Evolutionary conservation across 2,888 invertebrate genomes (phyloP).

Genomic region (Calameuta pallipes): DNA sequence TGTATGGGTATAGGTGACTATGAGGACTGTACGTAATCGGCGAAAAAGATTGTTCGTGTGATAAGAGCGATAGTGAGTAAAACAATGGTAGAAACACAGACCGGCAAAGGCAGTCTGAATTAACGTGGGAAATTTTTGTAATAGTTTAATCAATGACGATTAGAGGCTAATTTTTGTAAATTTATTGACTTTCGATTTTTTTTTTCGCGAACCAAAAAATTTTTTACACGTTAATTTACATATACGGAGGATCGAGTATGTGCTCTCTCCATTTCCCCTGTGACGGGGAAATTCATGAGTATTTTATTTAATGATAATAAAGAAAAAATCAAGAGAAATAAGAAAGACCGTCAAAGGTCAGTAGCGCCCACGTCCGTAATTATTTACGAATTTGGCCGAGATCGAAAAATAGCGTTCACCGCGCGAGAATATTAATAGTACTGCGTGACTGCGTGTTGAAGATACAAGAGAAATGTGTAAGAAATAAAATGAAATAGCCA

Average conservation of each 20-base stretch:
- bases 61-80: no score
- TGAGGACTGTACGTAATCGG: no score
- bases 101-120: no score
- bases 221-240: background rate
- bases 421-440: slow-evolving; percentile 20
- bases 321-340: background rate
- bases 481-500: background rate
- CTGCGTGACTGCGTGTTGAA: background rate
- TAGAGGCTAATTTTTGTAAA: no score
- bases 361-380: slow-evolving; percentile 6
- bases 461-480: background rate
- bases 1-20: no score
- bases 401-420: slow-evolving; percentile 8
- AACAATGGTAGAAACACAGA: no score
- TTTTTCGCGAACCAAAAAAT: no score
- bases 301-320: slow-evolving; percentile 19
- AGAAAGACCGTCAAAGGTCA: slow-evolving; percentile 1
- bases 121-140: no score
- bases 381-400: slow-evolving; percentile 21
- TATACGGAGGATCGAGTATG: background rate
- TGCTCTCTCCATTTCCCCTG: no score
- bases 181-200: no score
- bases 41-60: no score
- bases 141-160: no score
- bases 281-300: background rate